A percentile compares a stretch with the other conserved stretches of the same genome.
phyloP scores from a whole-genome alignment of 2,888 invertebrate species.

The Eristalis intricaria region DNA sequence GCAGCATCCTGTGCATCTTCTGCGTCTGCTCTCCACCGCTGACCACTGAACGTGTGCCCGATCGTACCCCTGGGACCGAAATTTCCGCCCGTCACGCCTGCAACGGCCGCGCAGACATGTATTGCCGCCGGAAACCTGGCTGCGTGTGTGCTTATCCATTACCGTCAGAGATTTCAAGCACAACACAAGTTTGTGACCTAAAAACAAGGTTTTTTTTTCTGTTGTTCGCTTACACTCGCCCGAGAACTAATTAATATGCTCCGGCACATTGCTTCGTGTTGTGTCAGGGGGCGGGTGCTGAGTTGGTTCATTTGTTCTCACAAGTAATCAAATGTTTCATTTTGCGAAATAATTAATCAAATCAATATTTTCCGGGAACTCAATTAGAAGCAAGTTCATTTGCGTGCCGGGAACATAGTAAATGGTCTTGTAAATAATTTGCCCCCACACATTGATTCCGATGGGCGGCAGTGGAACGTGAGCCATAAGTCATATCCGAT shows the following conservation, averaged over 20 bases:
- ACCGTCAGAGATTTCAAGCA: neutral
- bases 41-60: neutral
- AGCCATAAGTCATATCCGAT: neutral
- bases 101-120: conserved; percentile 10
- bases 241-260: neutral
- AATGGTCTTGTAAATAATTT: neutral
- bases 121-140: neutral
- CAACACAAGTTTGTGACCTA: neutral
- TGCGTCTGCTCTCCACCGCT: neutral
- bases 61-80: conserved; percentile 27
- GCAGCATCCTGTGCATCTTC: neutral
- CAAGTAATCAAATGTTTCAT: conserved; percentile 39
- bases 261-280: neutral
- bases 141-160: neutral
- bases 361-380: conserved; percentile 28
- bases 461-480: neutral
- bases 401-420: neutral
- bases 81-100: conserved; percentile 36
- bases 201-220: neutral
- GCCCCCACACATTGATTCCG: neutral
- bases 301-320: conserved; percentile 14
- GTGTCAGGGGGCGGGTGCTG: neutral
- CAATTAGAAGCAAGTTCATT: neutral
- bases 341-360: conserved; percentile 54
- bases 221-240: neutral